phyloP scores from a whole-genome alignment of 2,113 vertebrate genomes.

The Acanthochromis polyacanthus region DNA sequence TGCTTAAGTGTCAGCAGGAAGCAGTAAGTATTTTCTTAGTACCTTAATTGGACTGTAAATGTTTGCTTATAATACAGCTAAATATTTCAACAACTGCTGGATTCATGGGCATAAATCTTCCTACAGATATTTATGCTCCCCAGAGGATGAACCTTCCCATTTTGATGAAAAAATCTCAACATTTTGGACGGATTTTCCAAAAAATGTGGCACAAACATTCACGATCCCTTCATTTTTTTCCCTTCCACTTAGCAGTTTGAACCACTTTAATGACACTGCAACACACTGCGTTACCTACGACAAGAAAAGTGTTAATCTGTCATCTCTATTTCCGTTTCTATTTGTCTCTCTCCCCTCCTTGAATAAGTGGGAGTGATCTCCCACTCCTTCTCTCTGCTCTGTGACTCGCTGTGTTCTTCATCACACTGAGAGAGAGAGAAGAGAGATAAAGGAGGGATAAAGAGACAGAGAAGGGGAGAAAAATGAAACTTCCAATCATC shows the following conservation, averaged over 20 bases:
- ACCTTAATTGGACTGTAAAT: too few species aligned
- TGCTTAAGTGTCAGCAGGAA: too few species aligned
- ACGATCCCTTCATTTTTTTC: neutral
- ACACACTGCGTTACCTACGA: neutral
- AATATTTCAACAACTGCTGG: too few species aligned
- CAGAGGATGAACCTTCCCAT: neutral
- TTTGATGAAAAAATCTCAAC: neutral
- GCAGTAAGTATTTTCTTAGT: too few species aligned
- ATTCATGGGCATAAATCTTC: neutral
- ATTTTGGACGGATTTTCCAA: too few species aligned
- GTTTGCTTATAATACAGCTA: too few species aligned
- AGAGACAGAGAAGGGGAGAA: constrained; percentile 38
- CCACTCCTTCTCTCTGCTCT: constrained; percentile 32
- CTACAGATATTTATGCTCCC: neutral
- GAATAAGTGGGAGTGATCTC: constrained; percentile 43
- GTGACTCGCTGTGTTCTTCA: constrained; percentile 42
- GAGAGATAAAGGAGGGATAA: constrained; percentile 8
- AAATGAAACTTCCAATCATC: constrained; percentile 57
- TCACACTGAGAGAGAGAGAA: constrained; percentile 26
- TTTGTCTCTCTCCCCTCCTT: constrained; percentile 35
- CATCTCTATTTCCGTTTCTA: constrained; percentile 22
- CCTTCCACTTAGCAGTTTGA: neutral
- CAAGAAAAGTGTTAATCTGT: constrained; percentile 20
- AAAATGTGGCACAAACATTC: neutral
- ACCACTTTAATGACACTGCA: constrained; percentile 2